Base-by-base conservation (phyloP, 53 echinoderm and acorn worm genomes). In the Henricia sp. region DNA sequence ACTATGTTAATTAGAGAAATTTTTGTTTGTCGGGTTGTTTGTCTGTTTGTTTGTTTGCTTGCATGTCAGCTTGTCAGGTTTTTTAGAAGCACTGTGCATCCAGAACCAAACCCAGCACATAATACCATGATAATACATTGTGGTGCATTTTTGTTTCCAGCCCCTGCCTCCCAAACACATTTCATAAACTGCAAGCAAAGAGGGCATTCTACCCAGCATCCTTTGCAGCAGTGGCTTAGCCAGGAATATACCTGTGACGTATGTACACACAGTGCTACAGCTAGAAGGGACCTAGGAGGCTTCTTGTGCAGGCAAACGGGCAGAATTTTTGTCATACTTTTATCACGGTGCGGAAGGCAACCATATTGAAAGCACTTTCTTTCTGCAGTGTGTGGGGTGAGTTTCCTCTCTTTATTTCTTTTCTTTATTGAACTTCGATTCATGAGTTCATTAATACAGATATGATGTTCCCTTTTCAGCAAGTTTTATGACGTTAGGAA, bases 301-400 rank as follows among this genome's bases (percentile, higher is more conserved):
- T 29, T 62, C 46, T 80, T 30, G 57, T 50, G 37, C 64, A 64
- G 29, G 80, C 64, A 63, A 46, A 63, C 43, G 43, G 62, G 77
- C 42, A 77, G 64, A 64, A 80, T 80, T 63, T 80, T 50, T 80
- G 80, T 80, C 80, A 80, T 80, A 80, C 80, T 80, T 80, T 80
- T 80, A 62, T 48, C 64, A 63, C 80, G 62, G 63, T 80, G 63
- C 50, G 80, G 63, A 80, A 62, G 80, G 80, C 43, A 80, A 80
- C 48, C 80, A 80, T 63, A 80, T 64, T 80, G 80, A 50, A 80
- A 32, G 70, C 28, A 32, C 50, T 35, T 42, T 32, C 46, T 64
- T 63, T 80, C 80, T 80, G 48, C 80, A 32, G 50, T 44, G 23
- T 63, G 40, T 80, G 80, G 39, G 80, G 80, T 80, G 57, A 80